Conservation (phyloP, 2,113 vertebrate genomes). For the Bos javanicus region DNA sequence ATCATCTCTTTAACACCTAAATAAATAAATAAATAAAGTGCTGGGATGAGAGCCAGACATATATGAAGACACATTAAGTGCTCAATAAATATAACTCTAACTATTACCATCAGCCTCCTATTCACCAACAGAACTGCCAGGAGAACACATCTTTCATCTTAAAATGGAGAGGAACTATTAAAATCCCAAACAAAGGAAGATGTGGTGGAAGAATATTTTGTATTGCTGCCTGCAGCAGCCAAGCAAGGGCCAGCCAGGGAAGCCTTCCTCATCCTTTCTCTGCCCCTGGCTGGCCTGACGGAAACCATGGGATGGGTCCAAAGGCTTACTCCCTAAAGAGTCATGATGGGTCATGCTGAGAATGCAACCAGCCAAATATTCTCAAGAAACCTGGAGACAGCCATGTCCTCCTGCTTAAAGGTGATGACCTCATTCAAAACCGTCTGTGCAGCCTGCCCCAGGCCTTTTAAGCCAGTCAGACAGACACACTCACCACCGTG, state of each 20-base stretch:
- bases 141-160: not conserved
- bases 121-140: not conserved
- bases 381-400: not conserved
- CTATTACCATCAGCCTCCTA: not conserved
- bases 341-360: not conserved
- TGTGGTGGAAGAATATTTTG: not conserved
- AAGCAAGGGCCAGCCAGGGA: not conserved
- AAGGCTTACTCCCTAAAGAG: not conserved
- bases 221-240: not conserved
- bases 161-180: not conserved
- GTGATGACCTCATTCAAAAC: not conserved
- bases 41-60: not conserved
- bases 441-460: not conserved
- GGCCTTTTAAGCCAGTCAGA: not conserved
- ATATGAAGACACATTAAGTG: not conserved
- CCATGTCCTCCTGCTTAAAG: not conserved
- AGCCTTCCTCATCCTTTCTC: not conserved
- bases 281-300: not conserved
- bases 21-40: not conserved
- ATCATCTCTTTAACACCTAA: constrained; percentile 18
- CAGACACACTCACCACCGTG: not conserved
- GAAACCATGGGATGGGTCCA: not conserved
- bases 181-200: not conserved
- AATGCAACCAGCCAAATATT: not conserved
- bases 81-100: not conserved